These are phyloP conservation scores for Medauroidea extradentata DNA, from an alignment of 1,140 invertebrate genomes.

Conservation along the genomic window DNA sequence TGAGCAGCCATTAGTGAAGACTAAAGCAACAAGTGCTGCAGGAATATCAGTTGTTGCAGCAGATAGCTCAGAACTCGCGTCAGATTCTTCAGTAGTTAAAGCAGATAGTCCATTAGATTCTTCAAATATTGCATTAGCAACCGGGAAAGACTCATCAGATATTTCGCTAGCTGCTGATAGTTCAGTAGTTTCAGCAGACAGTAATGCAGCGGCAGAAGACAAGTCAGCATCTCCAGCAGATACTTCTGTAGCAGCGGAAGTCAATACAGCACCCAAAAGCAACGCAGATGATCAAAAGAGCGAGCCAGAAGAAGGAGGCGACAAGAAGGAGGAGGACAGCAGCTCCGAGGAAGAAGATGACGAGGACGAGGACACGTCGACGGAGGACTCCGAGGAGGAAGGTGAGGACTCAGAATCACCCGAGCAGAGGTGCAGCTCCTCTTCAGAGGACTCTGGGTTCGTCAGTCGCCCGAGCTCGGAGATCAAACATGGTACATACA, in stretches of 20 bases:
- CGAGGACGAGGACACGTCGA: neutral
- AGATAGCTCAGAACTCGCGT: too few species aligned
- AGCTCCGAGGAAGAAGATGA: too few species aligned
- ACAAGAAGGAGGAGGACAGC: neutral
- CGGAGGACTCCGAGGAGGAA: slow-evolving; percentile 12
- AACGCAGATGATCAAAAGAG: neutral
- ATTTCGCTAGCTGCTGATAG: too few species aligned
- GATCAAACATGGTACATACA: neutral
- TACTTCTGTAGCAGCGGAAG: neutral
- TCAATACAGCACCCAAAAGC: neutral
- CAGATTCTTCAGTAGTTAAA: too few species aligned
- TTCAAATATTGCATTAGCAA: too few species aligned
- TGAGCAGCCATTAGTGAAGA: too few species aligned
- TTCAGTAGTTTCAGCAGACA: too few species aligned
- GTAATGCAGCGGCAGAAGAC: neutral
- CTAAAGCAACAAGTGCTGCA: too few species aligned
- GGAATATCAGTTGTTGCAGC: too few species aligned
- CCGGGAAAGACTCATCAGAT: too few species aligned
- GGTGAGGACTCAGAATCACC: slow-evolving; percentile 3
- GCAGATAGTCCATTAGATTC: too few species aligned
- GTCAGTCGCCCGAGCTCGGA: slow-evolving; percentile 6
- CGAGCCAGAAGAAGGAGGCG: slow-evolving; percentile 10
- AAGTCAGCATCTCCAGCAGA: neutral
- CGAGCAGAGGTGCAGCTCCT: slow-evolving; percentile 7
- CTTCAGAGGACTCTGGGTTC: slow-evolving; percentile 23